These are phyloP conservation scores for Yponomeuta evonymella DNA, from an alignment of 2,888 invertebrate genomes.

Conservation along the genomic window DNA sequence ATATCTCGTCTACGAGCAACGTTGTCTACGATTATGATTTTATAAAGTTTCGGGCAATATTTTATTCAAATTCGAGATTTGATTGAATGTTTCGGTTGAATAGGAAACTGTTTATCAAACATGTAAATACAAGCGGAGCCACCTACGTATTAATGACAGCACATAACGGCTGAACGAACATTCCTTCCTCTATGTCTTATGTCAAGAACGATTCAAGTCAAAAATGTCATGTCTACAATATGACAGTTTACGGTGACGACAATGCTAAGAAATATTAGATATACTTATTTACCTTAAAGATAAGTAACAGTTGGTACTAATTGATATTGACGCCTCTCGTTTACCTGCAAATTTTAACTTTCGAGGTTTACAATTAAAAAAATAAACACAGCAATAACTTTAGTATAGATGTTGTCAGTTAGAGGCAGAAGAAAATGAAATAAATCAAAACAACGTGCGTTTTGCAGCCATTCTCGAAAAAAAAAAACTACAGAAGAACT, in stretches of 20 bases:
- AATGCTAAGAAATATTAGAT: no score
- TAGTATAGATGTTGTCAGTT: not conserved
- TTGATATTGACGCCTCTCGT: no score
- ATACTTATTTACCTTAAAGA: no score
- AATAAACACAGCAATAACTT: no score
- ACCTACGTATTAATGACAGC: not conserved
- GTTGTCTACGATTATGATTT: constrained; percentile 66
- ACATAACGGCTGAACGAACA: no score
- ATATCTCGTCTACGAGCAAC: constrained; percentile 63
- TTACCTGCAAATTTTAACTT: no score
- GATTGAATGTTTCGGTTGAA: constrained; percentile 63
- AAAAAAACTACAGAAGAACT: not conserved
- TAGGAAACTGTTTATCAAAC: constrained; percentile 16
- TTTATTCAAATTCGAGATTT: constrained; percentile 69
- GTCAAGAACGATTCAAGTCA: no score
- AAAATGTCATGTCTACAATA: no score
- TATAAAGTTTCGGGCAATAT: constrained; percentile 66
- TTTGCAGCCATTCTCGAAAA: constrained; percentile 36
- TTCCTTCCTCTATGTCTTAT: no score
- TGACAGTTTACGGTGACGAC: no score
- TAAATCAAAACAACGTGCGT: constrained; percentile 28
- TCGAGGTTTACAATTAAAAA: no score
- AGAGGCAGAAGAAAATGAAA: constrained; percentile 22
- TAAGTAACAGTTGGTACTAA: no score
- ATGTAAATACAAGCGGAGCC: constrained; percentile 2